Conservation (phyloP, 35 echinoderm and acorn worm genomes). For the Apostichopus parvimensis region DNA sequence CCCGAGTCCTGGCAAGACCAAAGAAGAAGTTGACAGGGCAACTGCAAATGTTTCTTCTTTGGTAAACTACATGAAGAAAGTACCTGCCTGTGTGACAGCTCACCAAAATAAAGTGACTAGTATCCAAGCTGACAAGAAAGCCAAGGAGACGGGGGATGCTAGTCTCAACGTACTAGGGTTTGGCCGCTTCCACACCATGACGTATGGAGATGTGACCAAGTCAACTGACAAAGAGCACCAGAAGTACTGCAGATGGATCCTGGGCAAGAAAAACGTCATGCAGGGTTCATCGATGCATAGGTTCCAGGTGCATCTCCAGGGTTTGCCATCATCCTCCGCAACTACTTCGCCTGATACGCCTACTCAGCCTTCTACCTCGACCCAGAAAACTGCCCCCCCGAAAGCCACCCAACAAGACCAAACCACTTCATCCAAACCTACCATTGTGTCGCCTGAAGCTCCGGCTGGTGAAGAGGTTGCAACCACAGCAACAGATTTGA, state of each 20-base stretch:
- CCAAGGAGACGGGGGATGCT: not conserved
- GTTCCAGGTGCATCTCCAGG: not conserved
- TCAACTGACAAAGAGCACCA: not conserved
- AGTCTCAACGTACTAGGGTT: slow-evolving; percentile 3
- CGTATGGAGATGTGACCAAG: not conserved
- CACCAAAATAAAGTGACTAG: too few relatives aligned
- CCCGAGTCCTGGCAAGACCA: slow-evolving; percentile 10
- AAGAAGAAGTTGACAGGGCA: not conserved
- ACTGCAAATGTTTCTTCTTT: slow-evolving; percentile 5
- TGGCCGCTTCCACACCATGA: not conserved
- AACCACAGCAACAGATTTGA: not conserved
- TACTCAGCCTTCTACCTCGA: not conserved
- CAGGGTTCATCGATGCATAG: not conserved
- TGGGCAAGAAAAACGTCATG: not conserved
- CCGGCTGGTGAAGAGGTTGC: not conserved
- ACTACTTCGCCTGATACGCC: not conserved
- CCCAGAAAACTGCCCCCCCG: not conserved
- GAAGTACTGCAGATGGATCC: slow-evolving; percentile 12
- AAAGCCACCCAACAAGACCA: too few relatives aligned
- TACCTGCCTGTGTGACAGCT: too few relatives aligned
- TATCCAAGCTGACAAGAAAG: not conserved
- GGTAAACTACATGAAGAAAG: not conserved
- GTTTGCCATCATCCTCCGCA: not conserved
- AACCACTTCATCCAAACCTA: not conserved
- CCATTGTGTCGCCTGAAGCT: too few relatives aligned